Base-by-base conservation (phyloP, 2,113 vertebrate species). In the Cranoglanis bouderius region DNA sequence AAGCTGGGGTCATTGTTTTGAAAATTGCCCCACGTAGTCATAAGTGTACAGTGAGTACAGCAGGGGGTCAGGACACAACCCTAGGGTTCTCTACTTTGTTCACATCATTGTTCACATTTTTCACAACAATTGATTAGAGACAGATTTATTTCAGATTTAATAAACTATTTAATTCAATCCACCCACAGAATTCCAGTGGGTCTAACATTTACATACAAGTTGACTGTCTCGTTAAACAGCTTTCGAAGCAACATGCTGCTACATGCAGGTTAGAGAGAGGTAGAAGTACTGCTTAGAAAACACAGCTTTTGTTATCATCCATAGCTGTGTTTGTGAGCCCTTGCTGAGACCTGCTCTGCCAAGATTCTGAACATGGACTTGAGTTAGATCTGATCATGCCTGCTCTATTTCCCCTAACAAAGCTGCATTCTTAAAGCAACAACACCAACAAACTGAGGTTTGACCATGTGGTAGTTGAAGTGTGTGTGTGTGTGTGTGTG, bases 301-400 rank as follows among this genome's bases (percentile, higher is more conserved):
- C 91, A 93, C 91, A 90, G 92, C 91, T 94, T 95, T 95, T 93
- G 94, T 94, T 94, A 90, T 94, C 90, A 93, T 91, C 92, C 61
- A 89, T 93, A 92, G 93, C 91, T 86, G 53, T 38, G 14, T 35
- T 0, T 77, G 1, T 65, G 49, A 90, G 88, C 89, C 86, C 86
- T 61, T 72, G 85, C 74, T n/a, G 84, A 82, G 77, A 29, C 82
- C 12, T 63, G 74, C 61, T 14, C 5, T 74, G 18, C 80, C 12
- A 43, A 32, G 21, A 61, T 83, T 75, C 24, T 21, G 43, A 65
- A 49, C 85, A 63, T 49, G 51, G 72, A 87, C 29, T n/a, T 87
- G 74, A 80, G 40, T 4, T 78, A 51, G 43, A 80, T 80, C 38
- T 80, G 55, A 43, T 81, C 49, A 86, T 72, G 85, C 57, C 21